Percentiles rank a stretch among this genome's conserved stretches.
Evolutionary conservation across 2,888 invertebrate genomes (phyloP).

Genomic region (Carcina quercana): DNA sequence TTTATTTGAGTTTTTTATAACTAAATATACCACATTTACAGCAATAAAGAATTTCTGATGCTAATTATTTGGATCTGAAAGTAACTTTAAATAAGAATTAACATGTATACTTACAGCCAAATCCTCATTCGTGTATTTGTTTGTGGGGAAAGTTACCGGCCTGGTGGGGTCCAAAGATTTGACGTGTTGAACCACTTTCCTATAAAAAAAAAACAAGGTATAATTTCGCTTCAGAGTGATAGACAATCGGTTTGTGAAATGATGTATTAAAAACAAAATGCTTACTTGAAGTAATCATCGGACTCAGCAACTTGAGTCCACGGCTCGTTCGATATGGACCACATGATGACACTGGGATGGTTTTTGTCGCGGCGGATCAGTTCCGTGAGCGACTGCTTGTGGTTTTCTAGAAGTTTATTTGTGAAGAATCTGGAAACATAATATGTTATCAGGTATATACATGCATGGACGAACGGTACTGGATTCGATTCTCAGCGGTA

Average conservation of each 20-base stretch:
- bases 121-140: slow-evolving; percentile 75
- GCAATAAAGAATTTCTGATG: too few species aligned
- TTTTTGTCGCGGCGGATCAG: slow-evolving; percentile 94
- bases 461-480: too few species aligned
- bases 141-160: slow-evolving; percentile 89
- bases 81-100: too few species aligned
- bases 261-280: too few species aligned
- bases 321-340: slow-evolving; percentile 98
- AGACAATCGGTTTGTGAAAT: too few species aligned
- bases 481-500: too few species aligned
- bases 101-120: slow-evolving; percentile 79
- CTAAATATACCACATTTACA: too few species aligned
- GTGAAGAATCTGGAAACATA: slow-evolving; percentile 83
- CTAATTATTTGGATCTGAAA: neutral
- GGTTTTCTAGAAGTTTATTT: slow-evolving; percentile 80
- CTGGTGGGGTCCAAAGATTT: slow-evolving; percentile 85
- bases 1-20: too few species aligned
- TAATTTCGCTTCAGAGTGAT: too few species aligned
- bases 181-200: slow-evolving; percentile 84
- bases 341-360: slow-evolving; percentile 95
- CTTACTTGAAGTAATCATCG: slow-evolving; percentile 86
- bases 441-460: too few species aligned
- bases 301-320: slow-evolving; percentile 80
- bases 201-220: slow-evolving; percentile 42
- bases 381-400: slow-evolving; percentile 89